These are phyloP conservation scores for Pipistrellus kuhlii DNA, from an alignment of 2,797 vertebrate species.

Conservation along the genomic window DNA sequence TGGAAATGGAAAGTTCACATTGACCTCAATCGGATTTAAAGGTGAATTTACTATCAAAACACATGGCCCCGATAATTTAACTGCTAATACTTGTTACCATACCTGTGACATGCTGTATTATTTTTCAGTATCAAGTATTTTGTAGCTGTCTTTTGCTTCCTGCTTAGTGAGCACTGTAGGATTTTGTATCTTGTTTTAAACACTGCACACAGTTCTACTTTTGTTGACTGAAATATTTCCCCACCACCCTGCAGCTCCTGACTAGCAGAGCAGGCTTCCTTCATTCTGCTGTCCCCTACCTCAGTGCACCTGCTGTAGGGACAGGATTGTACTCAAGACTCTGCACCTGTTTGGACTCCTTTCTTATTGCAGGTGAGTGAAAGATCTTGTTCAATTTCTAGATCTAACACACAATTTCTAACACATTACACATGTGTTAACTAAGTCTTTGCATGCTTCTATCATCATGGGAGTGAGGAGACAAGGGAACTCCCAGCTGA, in stretches of 20 bases:
- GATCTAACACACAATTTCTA: neutral
- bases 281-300: neutral
- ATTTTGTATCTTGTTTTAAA: neutral
- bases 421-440: neutral
- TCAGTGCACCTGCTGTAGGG: neutral
- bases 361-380: neutral
- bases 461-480: neutral
- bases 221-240: neutral
- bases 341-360: neutral
- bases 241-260: neutral
- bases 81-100: neutral
- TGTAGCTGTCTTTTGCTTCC: neutral
- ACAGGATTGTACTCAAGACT: neutral
- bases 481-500: neutral
- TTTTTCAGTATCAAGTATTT: neutral
- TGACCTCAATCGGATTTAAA: constrained; percentile 11
- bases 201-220: neutral
- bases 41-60: constrained; percentile 35
- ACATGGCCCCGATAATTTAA: neutral
- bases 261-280: neutral
- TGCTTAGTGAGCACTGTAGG: neutral
- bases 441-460: neutral
- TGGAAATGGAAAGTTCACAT: neutral
- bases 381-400: neutral
- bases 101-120: neutral